Evolutionary conservation across 2,888 invertebrate genomes (phyloP).

Genomic region (Torymus texanus): DNA sequence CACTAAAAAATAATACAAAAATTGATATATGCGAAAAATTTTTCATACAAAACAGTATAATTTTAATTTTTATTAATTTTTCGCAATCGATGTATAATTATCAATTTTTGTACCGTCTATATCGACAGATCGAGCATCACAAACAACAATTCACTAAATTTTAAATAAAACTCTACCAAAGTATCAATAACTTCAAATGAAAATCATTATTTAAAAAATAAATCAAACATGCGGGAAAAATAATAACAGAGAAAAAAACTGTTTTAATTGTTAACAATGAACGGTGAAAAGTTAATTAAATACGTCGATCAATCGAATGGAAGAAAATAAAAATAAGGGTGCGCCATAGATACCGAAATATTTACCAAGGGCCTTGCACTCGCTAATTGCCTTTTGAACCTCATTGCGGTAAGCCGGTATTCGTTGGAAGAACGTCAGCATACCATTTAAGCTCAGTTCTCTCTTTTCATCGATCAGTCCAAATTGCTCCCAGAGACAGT

Average conservation of each 20-base stretch:
- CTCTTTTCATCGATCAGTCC: slow-evolving; percentile 72
- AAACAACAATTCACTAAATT: not conserved
- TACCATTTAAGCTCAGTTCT: slow-evolving; percentile 68
- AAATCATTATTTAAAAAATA: not conserved
- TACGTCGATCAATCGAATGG: slow-evolving; percentile 29
- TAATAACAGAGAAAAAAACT: not conserved
- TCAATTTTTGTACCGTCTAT: not conserved
- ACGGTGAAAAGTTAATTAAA: not conserved
- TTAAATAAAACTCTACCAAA: not conserved
- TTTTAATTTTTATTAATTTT: not conserved
- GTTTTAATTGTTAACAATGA: slow-evolving; percentile 3
- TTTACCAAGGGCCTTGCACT: slow-evolving; percentile 71
- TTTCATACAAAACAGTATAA: too few species aligned
- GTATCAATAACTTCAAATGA: not conserved
- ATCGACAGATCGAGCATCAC: slow-evolving; percentile 27
- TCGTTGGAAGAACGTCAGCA: slow-evolving; percentile 71
- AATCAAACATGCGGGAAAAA: slow-evolving; percentile 11
- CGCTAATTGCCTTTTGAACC: slow-evolving; percentile 67
- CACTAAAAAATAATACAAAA: not conserved
- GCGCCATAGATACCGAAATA: slow-evolving; percentile 64
- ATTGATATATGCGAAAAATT: not conserved
- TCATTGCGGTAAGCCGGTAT: slow-evolving; percentile 71
- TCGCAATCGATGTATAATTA: not conserved
- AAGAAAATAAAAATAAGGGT: slow-evolving; percentile 4
- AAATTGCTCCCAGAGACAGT: slow-evolving; percentile 73